Base-by-base conservation (phyloP, 30 jellyfish, hydroid and myxozoan species). In the Chironex yamaguchii region DNA sequence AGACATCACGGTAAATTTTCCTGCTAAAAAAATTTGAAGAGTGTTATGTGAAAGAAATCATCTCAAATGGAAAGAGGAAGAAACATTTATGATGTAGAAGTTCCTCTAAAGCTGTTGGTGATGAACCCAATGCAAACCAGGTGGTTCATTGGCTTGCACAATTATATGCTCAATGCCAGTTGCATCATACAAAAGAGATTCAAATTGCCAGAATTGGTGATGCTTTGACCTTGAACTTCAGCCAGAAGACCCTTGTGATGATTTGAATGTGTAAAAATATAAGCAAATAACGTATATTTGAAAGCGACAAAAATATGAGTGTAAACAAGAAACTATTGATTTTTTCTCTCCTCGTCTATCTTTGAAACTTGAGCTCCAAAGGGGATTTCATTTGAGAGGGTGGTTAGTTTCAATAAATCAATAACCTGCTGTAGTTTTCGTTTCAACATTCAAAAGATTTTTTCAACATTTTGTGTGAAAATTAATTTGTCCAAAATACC, bases 101-200 rank as follows among this genome's bases (percentile, higher is more conserved):
- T 78, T 29, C 68, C 76, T 14, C 25, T 67, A 29, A 76, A 49
- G 88, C 88, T 50, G 13, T 84, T 82, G 71, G 73, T 52, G 31
- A 72, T 84, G 92, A 73, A 74, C 67, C 96, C 52, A 1, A 53
- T 76, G 23, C 96, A 74, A 36, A 85, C 91, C 13, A 17, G 82
- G 25, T 74, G 96, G 89, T 74, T 83, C 49, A 71, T 51, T 20
- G 87, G 88, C 24, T 32, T 82, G 67, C 68, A 82, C 75, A 88
- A 82, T 34, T 49, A 52, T 78, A 33, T 76, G 20, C 52, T 63
- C 28, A 73, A 48, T 58, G 31, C n/a, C 79, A 22, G 72, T 71
- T 36, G 49, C 12, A 71, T 25, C 26, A 71, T 71, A n/a, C 12
- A 3, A 12, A 35, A 71, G 49, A 71, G 12, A 36, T 71, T 49